Evolutionary conservation across 2,113 vertebrate species (phyloP).

Genomic region (Tychaedon coryphoeus): DNA sequence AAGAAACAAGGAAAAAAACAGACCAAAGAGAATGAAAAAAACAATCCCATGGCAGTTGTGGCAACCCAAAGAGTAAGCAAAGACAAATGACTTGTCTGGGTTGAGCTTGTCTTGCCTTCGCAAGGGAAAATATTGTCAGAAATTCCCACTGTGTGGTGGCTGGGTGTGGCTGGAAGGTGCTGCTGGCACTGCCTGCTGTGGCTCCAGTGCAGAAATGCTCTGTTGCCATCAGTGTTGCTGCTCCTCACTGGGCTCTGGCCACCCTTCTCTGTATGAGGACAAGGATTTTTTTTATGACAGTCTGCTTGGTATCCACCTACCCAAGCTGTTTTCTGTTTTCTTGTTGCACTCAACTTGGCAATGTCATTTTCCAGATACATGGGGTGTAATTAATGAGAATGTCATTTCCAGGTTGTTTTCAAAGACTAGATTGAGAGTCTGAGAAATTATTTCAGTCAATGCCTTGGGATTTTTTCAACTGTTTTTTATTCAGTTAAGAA

Average conservation of each 20-base stretch:
- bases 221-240: too few relatives aligned
- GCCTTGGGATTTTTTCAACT: not conserved
- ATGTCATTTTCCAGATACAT: not conserved
- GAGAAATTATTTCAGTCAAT: not conserved
- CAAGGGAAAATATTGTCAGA: too few relatives aligned
- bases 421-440: not conserved
- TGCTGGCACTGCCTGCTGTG: too few relatives aligned
- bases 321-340: not conserved
- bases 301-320: not conserved
- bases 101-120: too few relatives aligned
- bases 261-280: not conserved
- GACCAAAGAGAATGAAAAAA: too few relatives aligned
- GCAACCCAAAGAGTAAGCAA: too few relatives aligned
- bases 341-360: not conserved
- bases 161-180: too few relatives aligned
- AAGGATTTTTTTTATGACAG: not conserved
- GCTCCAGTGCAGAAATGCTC: too few relatives aligned
- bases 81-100: too few relatives aligned
- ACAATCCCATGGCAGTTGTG: too few relatives aligned
- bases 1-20: not conserved
- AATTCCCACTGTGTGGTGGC: too few relatives aligned
- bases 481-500: not conserved
- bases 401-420: not conserved
- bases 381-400: constrained; percentile 45
- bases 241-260: not conserved